Conservation (phyloP, 2,888 invertebrate genomes). For the Temnothorax ravouxi region DNA sequence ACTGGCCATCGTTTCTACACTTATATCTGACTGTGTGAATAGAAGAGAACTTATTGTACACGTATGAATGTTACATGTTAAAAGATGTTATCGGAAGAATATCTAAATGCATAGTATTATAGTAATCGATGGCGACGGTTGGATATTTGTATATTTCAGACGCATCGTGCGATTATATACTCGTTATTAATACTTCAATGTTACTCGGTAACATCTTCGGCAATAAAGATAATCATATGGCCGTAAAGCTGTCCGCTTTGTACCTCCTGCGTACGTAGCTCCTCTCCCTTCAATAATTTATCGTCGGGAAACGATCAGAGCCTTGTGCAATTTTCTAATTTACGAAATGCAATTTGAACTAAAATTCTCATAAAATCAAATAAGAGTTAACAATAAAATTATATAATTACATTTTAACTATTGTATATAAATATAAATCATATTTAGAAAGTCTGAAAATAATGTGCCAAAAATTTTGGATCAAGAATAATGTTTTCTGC, state of each 20-base stretch:
- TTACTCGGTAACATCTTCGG: slow-evolving; percentile 56
- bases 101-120: slow-evolving; percentile 42
- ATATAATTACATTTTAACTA: slow-evolving; percentile 5
- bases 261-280: background rate
- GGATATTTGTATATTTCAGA: slow-evolving; percentile 56
- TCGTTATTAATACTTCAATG: slow-evolving; percentile 55
- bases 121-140: slow-evolving; percentile 32
- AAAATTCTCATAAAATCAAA: background rate
- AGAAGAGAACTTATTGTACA: slow-evolving; percentile 50
- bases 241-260: slow-evolving; percentile 15
- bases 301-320: background rate
- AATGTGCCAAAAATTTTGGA: background rate
- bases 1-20: slow-evolving; percentile 24
- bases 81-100: slow-evolving; percentile 41
- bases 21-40: slow-evolving; percentile 51
- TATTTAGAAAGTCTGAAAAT: background rate
- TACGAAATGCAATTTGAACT: background rate
- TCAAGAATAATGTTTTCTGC: background rate
- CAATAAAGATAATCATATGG: slow-evolving; percentile 54
- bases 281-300: slow-evolving; percentile 5
- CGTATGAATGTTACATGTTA: slow-evolving; percentile 54
- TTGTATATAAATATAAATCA: background rate
- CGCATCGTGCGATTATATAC: slow-evolving; percentile 52
- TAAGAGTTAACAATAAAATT: background rate
- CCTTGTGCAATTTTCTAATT: background rate